Base-by-base conservation (phyloP, 1,140 invertebrate species). In the Elymnias hypermnestra region DNA sequence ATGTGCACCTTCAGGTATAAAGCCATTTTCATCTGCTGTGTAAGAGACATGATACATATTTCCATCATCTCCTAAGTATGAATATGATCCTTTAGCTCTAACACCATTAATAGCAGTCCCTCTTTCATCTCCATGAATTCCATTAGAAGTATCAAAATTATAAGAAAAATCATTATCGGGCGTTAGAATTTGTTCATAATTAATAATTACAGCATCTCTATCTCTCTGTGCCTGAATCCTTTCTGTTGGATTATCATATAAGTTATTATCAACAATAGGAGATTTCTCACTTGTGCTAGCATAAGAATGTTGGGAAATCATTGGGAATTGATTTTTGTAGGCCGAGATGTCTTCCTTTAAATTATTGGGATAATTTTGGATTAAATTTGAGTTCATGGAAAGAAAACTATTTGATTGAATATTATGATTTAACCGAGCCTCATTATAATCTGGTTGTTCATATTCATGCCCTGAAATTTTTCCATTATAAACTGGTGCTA, bases 1-100 rank as follows among this genome's bases (percentile, higher is more conserved):
- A 86, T 95, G 94, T 59, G 92, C 92, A 22, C 94, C 94, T 42
- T 78, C 72, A 2, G 89, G 87, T 53, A 79, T 74, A 62, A 89
- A 90, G 17, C 89, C 89, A 58, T 89, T 87, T 63, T 87, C 85
- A 58, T 90, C 89, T 35, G 88, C 89, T 25, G 89, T 91, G 68
- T 95, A 95, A 37, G 89, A 89, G 29, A 94, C 88, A 6, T 72
- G 85, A 48, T 91, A 91, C 5, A 87, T 69, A 63, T 88, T 84
- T 25, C 90, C 90, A 76, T 91, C 89, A 53, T 89, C 88, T 4
- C 88, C 89, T 8, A 75, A 84, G 52, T 91, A 92, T 5, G 89
- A 89, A 53, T 88, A 91, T 7, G 87, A 87, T n/a, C 91, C 91
- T 33, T 87, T 56, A 10, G 82, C 82, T 57, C 64, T 81, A 3